Percentiles rank a stretch among this genome's conserved stretches.
These are phyloP conservation scores for Drosophila hamatofila DNA, from an alignment of 2,888 invertebrate species.

Conservation along the genomic window DNA sequence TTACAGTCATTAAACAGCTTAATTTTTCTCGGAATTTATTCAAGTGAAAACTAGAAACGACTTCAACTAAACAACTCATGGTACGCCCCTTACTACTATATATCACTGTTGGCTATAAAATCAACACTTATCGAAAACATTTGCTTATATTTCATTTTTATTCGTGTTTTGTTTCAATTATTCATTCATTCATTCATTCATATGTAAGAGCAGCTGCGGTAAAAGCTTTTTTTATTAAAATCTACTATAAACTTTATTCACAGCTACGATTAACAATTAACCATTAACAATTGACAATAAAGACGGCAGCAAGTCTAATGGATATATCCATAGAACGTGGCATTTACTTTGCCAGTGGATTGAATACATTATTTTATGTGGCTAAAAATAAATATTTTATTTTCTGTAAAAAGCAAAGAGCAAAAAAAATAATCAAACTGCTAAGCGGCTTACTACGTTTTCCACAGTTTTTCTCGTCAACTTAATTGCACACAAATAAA, in stretches of 20 bases:
- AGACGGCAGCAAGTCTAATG: background rate
- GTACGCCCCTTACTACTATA: conserved; percentile 5
- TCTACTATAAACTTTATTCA: background rate
- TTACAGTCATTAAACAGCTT: conserved; percentile 6
- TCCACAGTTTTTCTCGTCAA: conserved; percentile 2
- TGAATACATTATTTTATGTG: conserved; percentile 19
- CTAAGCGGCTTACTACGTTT: conserved; percentile 37
- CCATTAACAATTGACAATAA: background rate
- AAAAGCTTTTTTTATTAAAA: conserved; percentile 16
- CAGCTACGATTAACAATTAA: background rate
- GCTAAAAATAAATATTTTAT: conserved; percentile 31
- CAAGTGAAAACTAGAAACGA: conserved; percentile 8
- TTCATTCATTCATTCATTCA: conserved; percentile 25
- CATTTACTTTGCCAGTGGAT: conserved; percentile 25
- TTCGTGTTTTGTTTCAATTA: background rate
- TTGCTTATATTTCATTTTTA: background rate
- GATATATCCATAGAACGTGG: background rate
- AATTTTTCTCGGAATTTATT: conserved; percentile 15
- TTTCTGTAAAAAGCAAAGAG: conserved; percentile 5
- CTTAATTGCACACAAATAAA: conserved; percentile 34
- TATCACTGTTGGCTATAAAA: conserved; percentile 4
- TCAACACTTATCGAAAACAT: conserved; percentile 17
- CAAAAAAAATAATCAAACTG: background rate
- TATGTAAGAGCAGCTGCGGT: background rate
- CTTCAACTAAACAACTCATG: conserved; percentile 1